These are phyloP conservation scores for Chauna torquata DNA, from an alignment of 2,113 vertebrate genomes.

Conservation along the genomic window DNA sequence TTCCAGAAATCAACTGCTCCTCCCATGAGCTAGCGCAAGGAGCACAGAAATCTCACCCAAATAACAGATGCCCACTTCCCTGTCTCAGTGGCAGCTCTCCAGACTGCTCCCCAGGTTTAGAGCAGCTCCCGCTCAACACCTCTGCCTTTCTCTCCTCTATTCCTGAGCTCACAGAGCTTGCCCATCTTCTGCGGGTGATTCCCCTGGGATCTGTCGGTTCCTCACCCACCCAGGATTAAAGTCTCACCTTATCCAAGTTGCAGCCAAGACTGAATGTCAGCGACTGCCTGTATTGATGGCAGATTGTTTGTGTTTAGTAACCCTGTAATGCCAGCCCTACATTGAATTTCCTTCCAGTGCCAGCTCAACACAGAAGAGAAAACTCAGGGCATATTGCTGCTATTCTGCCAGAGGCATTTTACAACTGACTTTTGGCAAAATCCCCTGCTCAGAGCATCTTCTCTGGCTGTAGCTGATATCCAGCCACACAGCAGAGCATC, in stretches of 20 bases:
- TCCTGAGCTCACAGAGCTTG: neutral
- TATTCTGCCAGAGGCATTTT: neutral
- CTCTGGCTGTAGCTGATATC: rapidly evolving
- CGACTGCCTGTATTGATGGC: rapidly evolving
- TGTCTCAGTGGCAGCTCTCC: neutral
- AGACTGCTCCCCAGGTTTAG: neutral
- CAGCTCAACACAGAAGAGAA: neutral
- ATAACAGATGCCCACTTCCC: neutral
- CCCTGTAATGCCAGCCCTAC: neutral
- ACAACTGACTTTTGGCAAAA: neutral
- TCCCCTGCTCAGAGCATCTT: neutral
- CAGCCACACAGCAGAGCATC: neutral
- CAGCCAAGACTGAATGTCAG: neutral
- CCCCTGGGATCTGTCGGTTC: neutral
- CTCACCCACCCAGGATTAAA: neutral
- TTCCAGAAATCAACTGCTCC: neutral
- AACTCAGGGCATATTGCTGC: neutral
- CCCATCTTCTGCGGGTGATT: neutral
- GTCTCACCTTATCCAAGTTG: neutral
- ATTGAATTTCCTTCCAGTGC: neutral
- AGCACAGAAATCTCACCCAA: neutral
- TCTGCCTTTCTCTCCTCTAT: neutral
- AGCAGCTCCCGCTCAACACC: neutral
- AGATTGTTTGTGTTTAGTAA: neutral
- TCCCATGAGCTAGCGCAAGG: rapidly evolving